Evolutionary conservation across 2,797 vertebrate genomes (phyloP).

Genomic region (Prionace glauca): DNA sequence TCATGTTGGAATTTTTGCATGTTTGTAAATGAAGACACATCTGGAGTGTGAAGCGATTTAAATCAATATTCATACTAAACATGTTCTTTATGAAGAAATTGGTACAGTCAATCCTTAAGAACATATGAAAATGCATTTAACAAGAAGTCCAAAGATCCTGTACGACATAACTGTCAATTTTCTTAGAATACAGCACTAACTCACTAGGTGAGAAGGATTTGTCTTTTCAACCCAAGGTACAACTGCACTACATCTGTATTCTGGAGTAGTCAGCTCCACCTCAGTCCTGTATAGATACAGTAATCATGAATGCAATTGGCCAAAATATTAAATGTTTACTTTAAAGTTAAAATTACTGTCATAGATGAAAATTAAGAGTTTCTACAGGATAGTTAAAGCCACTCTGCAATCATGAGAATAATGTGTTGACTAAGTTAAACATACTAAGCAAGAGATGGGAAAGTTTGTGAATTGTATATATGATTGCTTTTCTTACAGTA

Average conservation of each 20-base stretch:
- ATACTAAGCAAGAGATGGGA: not conserved
- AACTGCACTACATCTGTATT: not conserved
- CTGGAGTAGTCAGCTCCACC: not conserved
- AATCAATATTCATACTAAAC: not conserved
- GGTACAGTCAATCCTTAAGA: not conserved
- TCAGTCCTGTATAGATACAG: not conserved
- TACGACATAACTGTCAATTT: not conserved
- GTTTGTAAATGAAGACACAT: not conserved
- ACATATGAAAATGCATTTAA: not conserved
- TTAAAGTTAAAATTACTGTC: not conserved
- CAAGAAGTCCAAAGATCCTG: not conserved
- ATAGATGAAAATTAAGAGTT: not conserved
- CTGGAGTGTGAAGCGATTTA: not conserved
- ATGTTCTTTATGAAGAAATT: not conserved
- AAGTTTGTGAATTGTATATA: not conserved
- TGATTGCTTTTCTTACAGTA: not conserved
- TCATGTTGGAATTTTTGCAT: not conserved
- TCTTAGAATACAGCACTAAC: not conserved
- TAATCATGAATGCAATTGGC: not conserved
- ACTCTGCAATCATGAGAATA: not conserved
- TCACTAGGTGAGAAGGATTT: not conserved
- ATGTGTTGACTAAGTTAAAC: not conserved
- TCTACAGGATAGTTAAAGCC: not conserved
- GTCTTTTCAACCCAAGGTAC: not conserved
- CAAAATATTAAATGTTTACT: not conserved